A percentile compares a stretch with the other conserved stretches of the same genome.
Evolutionary conservation across 1,140 invertebrate species (phyloP).

Genomic region (Galleria mellonella): DNA sequence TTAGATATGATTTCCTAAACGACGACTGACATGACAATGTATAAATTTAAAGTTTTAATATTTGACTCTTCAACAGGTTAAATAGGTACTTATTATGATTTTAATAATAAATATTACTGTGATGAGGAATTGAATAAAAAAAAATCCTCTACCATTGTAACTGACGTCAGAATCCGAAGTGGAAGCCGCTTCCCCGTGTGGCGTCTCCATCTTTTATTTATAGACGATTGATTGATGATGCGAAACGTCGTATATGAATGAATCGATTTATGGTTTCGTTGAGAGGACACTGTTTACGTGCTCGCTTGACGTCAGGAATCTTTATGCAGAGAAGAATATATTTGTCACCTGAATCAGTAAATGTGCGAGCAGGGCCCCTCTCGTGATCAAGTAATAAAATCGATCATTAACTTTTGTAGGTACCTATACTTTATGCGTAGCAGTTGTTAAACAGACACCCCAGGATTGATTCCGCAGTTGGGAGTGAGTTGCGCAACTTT

Average conservation of each 20-base stretch:
- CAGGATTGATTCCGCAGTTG: conserved; percentile 21
- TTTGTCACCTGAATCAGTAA: conserved; percentile 24
- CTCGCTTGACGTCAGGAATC: conserved; percentile 58
- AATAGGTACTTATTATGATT: background rate
- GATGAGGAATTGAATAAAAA: conserved; percentile 23
- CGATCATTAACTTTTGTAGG: no score
- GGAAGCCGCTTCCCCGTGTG: conserved; percentile 40
- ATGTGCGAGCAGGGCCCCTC: background rate
- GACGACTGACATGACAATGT: no score
- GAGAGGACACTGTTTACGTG: conserved; percentile 51
- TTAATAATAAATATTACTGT: conserved; percentile 6
- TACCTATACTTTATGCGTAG: background rate
- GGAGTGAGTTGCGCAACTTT: background rate
- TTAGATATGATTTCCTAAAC: no score
- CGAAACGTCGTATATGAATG: conserved; percentile 59
- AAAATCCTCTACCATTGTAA: conserved; percentile 34
- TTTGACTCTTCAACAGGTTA: no score
- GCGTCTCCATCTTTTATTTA: conserved; percentile 63
- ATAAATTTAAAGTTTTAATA: no score
- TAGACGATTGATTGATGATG: conserved; percentile 61
- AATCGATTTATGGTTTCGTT: conserved; percentile 63
- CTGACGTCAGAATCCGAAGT: conserved; percentile 53
- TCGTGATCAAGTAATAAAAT: background rate
- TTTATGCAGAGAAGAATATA: conserved; percentile 42
- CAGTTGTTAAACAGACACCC: background rate